Conservation (phyloP, 2,797 vertebrate genomes). For the Sciurus carolinensis region DNA sequence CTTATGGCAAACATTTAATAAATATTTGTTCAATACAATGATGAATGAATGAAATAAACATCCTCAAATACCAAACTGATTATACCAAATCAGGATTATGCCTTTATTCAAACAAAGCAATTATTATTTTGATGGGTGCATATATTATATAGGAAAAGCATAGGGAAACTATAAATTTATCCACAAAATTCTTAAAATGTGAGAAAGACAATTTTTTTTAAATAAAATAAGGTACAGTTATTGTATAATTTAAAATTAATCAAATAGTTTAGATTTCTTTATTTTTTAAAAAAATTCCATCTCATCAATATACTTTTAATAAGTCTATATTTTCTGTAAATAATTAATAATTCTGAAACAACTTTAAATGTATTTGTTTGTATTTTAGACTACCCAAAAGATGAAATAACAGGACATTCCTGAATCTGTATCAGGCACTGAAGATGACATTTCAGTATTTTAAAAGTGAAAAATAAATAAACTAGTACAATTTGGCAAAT, state of each 20-base stretch:
- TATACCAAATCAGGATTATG: neutral
- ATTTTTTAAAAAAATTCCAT: neutral
- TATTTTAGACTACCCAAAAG: neutral
- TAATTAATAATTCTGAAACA: conserved; percentile 9
- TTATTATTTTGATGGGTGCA: neutral
- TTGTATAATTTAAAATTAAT: conserved; percentile 1
- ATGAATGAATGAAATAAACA: neutral
- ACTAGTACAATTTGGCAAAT: conserved; percentile 42
- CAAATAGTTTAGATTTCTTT: conserved; percentile 31
- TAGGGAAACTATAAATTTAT: neutral
- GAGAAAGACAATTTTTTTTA: neutral
- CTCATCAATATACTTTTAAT: conserved; percentile 27
- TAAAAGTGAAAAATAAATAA: conserved; percentile 14
- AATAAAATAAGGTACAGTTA: neutral
- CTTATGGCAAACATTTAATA: neutral
- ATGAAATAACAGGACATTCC: neutral
- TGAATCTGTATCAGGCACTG: neutral
- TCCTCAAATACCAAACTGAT: neutral
- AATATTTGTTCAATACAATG: neutral
- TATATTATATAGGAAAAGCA: neutral
- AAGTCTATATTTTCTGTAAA: conserved; percentile 18
- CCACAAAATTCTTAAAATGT: neutral
- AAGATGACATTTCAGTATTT: neutral
- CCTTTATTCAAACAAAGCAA: conserved; percentile 39
- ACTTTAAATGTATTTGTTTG: conserved; percentile 21